These are phyloP conservation scores for Drosophila helvetica DNA, from an alignment of 2,888 invertebrate species.

Conservation along the genomic window DNA sequence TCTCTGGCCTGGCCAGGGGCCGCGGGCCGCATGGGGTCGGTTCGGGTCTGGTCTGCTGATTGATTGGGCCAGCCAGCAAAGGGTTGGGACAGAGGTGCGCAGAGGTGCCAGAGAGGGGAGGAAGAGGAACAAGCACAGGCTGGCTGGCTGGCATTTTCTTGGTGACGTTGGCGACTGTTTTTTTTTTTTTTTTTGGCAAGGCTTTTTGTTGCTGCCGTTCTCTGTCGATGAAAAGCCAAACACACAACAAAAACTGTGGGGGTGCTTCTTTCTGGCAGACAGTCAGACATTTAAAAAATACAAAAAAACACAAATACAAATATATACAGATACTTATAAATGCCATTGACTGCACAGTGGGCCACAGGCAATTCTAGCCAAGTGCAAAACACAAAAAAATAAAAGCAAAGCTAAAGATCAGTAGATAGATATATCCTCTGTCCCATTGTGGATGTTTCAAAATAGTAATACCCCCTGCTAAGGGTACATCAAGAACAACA, in stretches of 20 bases:
- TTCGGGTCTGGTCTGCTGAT: constrained; percentile 47
- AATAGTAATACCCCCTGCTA: neutral
- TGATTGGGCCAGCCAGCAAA: constrained; percentile 54
- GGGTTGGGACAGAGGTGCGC: constrained; percentile 12
- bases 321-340: constrained; percentile 8
- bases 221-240: constrained; percentile 64
- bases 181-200: constrained; percentile 52
- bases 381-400: constrained; percentile 55
- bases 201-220: constrained; percentile 55
- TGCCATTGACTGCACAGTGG: constrained; percentile 60
- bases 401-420: constrained; percentile 17
- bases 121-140: neutral
- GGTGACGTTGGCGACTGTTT: constrained; percentile 66
- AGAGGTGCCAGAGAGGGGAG: neutral
- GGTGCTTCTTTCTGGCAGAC: constrained; percentile 61
- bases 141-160: constrained; percentile 22
- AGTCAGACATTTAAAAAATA: constrained; percentile 60
- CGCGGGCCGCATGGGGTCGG: constrained; percentile 12
- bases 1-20: constrained; percentile 18
- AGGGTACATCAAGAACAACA: neutral
- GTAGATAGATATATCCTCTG: neutral
- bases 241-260: constrained; percentile 39
- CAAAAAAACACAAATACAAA: constrained; percentile 18
- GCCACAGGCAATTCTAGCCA: constrained; percentile 55
- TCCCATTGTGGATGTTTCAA: neutral